A percentile compares a stretch with the other conserved stretches of the same genome.
Conservation (phyloP, 2,797 vertebrate species). For the Bradypus variegatus region DNA sequence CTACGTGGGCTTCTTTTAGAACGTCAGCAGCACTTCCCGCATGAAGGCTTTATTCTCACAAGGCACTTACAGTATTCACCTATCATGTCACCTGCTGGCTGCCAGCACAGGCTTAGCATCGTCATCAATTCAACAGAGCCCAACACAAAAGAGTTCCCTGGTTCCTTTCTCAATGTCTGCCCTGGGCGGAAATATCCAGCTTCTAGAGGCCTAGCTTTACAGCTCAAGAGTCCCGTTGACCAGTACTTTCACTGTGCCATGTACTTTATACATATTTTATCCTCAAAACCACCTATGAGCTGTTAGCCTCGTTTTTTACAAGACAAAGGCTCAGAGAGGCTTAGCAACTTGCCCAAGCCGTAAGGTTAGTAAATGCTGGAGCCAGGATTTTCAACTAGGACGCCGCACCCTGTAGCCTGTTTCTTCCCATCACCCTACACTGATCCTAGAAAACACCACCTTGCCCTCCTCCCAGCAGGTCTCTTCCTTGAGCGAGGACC, state of each 20-base stretch:
- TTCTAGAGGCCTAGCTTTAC: not conserved
- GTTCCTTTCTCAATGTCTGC: not conserved
- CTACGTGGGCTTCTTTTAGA: not conserved
- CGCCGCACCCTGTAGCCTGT: not conserved
- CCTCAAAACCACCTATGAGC: not conserved
- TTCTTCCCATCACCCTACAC: not conserved
- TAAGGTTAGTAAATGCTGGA: not conserved
- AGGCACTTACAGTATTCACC: not conserved
- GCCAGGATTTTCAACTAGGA: not conserved
- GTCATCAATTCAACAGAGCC: not conserved
- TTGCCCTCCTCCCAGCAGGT: not conserved
- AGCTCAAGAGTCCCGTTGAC: not conserved
- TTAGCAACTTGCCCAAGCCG: not conserved
- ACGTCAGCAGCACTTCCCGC: not conserved
- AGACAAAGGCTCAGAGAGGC: not conserved
- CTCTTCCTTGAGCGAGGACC: not conserved
- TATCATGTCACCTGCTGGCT: not conserved
- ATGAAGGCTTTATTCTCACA: not conserved
- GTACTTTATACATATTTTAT: not conserved
- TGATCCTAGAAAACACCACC: not conserved
- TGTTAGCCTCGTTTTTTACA: not conserved
- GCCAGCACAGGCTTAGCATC: not conserved
- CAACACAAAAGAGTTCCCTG: not conserved
- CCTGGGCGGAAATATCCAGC: not conserved
- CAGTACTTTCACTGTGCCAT: not conserved